Base-by-base conservation (phyloP, 2,888 invertebrate species). In the Drosophila seclusa region DNA sequence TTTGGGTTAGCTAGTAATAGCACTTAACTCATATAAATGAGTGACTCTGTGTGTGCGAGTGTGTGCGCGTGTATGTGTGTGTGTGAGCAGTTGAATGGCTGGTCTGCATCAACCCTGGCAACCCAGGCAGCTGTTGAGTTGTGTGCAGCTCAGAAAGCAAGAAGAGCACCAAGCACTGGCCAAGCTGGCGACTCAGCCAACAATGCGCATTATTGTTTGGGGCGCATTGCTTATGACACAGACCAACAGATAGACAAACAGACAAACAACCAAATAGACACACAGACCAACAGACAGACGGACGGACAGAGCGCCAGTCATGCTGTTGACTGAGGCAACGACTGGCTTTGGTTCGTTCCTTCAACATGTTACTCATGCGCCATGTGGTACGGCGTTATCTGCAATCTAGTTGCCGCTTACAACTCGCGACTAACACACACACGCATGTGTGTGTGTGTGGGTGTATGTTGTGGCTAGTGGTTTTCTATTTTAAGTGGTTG, bases 21-120 rank as follows among this genome's bases (percentile, higher is more conserved):
- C 88, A 89, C 85, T 86, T 89, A 89, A 78, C 90, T 89, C 86
- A 86, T 89, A 87, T 85, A 89, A 90, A 86, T 87, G 89, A 79
- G 59, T 74, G 66, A 68, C 64, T 75, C 45, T 53, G 40, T 48
- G 59, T 52, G 27, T 73, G 34, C 34, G 52, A 18, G 29, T 72
- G 55, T 31, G 50, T 48, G 71, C 54, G 52, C 27, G 48, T 36
- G 42, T 40, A 61, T 62, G 49, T 32, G 36, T 52, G 40, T n/a
- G 29, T 50, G 49, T 18, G 27, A 24, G 60, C 34, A 38, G 29
- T 27, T 60, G 66, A 62, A 78, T 70, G 68, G 70, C 64, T 75
- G 54, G 54, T 61, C 45, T 45, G 34, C 59, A 38, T 49, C 34
- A 18, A 13, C 13, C 34, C n/a, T 21, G 11, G 42, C 42, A 21